Percentiles rank a stretch among this genome's conserved stretches.
Evolutionary conservation across 2,797 vertebrate genomes (phyloP).

Genomic region (Tiaroga cobitis): DNA sequence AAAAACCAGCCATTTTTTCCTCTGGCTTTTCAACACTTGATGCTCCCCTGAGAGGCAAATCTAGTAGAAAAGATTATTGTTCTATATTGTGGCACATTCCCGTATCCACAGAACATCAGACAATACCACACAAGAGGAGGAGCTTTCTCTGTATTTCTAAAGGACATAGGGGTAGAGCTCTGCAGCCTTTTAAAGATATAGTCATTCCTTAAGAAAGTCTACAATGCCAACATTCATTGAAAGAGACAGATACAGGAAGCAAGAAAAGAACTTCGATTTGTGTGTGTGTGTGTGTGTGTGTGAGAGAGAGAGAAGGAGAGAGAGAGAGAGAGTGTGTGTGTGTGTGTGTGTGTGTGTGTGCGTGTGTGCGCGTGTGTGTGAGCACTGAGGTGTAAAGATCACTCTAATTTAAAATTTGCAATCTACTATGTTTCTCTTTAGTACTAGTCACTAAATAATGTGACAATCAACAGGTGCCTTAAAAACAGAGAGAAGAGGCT

Average conservation of each 20-base stretch:
- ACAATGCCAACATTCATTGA: slow-evolving; percentile 58
- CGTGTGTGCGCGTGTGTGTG: not conserved
- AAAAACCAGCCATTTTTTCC: not conserved
- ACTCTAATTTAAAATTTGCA: slow-evolving; percentile 14
- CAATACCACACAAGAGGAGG: slow-evolving; percentile 55
- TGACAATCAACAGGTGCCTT: slow-evolving; percentile 1
- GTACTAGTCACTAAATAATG: not conserved
- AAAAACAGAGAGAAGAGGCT: not conserved
- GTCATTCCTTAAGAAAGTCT: slow-evolving; percentile 52
- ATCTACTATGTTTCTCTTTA: not conserved
- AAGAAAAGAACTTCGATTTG: slow-evolving; percentile 20
- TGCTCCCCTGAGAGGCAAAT: slow-evolving; percentile 34
- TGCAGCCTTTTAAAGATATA: slow-evolving; percentile 53
- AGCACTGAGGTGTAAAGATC: slow-evolving; percentile 27
- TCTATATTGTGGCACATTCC: slow-evolving; percentile 50
- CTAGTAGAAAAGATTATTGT: slow-evolving; percentile 35
- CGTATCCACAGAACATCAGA: slow-evolving; percentile 43
- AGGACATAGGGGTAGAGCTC: slow-evolving; percentile 43
- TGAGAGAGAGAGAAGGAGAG: no score
- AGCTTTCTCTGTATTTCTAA: slow-evolving; percentile 58
- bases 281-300: slow-evolving; percentile 24
- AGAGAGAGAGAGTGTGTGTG: no score
- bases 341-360: not conserved
- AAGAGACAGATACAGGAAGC: slow-evolving; percentile 48
- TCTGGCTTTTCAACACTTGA: slow-evolving; percentile 15